These are phyloP conservation scores for Chouioia cunea DNA, from an alignment of 2,888 invertebrate genomes.

Conservation along the genomic window DNA sequence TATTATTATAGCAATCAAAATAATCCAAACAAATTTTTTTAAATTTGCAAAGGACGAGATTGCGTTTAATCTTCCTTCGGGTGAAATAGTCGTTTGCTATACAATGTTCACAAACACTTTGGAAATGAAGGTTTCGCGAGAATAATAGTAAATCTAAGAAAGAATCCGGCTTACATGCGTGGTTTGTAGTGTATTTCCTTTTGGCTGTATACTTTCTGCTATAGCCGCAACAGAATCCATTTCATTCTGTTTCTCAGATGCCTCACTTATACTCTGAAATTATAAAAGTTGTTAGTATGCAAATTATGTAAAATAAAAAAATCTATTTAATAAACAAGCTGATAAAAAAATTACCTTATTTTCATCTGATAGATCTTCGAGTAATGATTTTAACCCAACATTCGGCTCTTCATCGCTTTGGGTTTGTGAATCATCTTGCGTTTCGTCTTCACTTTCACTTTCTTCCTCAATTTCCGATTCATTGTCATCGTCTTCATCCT, in stretches of 20 bases:
- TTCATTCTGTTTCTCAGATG: conserved; percentile 74
- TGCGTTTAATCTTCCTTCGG: conserved; percentile 60
- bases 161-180: conserved; percentile 77
- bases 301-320: conserved; percentile 40
- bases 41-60: conserved; percentile 19
- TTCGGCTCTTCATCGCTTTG: conserved; percentile 69
- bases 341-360: conserved; percentile 52
- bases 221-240: conserved; percentile 93
- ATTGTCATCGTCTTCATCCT: conserved; percentile 61
- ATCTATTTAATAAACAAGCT: not conserved
- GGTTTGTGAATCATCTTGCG: conserved; percentile 61
- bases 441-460: conserved; percentile 62
- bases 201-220: conserved; percentile 97
- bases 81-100: conserved; percentile 61
- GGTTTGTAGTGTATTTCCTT: conserved; percentile 95
- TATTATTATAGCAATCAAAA: conserved; percentile 49
- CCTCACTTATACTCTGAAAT: conserved; percentile 40
- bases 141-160: conserved; percentile 32
- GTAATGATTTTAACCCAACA: conserved; percentile 73
- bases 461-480: conserved; percentile 60
- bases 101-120: conserved; percentile 54
- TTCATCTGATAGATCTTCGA: conserved; percentile 70
- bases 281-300: conserved; percentile 44
- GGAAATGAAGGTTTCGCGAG: conserved; percentile 59
- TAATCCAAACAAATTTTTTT: conserved; percentile 25